phyloP scores from a whole-genome alignment of 2,113 vertebrate species.

The Sinosuthora webbiana region DNA sequence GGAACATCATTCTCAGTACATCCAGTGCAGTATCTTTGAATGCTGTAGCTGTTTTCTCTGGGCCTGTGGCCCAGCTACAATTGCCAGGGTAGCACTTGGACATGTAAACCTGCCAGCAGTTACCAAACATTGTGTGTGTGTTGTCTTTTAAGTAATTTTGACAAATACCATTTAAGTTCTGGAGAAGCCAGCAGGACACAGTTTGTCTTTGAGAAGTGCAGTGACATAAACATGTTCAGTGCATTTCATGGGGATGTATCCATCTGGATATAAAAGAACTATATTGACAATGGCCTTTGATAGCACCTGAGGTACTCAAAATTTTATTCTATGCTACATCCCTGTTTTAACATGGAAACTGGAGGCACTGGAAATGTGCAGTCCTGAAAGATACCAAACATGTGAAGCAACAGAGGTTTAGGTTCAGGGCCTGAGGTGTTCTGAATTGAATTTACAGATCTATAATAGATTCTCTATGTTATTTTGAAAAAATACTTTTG shows the following conservation, averaged over 20 bases:
- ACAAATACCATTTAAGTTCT: not conserved
- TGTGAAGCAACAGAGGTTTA: not conserved
- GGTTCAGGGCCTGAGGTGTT: not conserved
- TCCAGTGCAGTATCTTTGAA: not conserved
- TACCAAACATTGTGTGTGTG: not conserved
- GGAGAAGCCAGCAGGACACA: not conserved
- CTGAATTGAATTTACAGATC: not conserved
- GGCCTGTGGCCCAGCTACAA: not conserved
- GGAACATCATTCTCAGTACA: not conserved
- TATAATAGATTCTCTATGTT: not conserved
- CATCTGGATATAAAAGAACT: not conserved
- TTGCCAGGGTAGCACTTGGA: not conserved
- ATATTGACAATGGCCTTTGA: not conserved
- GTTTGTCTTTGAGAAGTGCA: not conserved
- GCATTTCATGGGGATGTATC: not conserved
- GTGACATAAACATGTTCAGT: not conserved
- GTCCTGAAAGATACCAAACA: not conserved
- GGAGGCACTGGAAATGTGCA: not conserved
- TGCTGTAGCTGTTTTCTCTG: not conserved
- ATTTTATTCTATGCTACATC: not conserved
- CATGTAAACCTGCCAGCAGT: not conserved
- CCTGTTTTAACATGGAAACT: not conserved
- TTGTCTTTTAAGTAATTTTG: not conserved
- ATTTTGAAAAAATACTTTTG: not conserved
- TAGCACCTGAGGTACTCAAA: accelerated